Evolutionary conservation across 2,888 invertebrate genomes (phyloP).

Genomic region (Morpho deidamia): DNA sequence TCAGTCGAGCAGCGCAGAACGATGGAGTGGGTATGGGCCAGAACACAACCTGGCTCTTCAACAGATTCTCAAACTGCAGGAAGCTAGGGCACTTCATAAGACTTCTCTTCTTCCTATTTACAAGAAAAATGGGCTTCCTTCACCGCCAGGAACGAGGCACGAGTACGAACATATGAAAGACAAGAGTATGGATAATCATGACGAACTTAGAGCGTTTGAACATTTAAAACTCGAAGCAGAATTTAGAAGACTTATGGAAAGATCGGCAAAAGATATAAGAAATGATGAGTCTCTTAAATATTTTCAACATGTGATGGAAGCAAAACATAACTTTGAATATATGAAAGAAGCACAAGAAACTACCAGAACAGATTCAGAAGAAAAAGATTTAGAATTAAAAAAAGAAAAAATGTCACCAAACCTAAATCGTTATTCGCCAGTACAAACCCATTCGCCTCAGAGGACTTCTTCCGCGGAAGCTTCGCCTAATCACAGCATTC

Average conservation of each 20-base stretch:
- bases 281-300: slow-evolving; percentile 64
- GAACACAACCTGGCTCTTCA: slow-evolving; percentile 95
- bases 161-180: slow-evolving; percentile 45
- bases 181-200: slow-evolving; percentile 41
- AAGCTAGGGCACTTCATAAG: slow-evolving; percentile 86
- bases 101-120: slow-evolving; percentile 72
- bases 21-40: slow-evolving; percentile 93
- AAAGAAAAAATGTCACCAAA: slow-evolving; percentile 55
- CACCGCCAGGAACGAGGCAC: slow-evolving; percentile 75
- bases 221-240: slow-evolving; percentile 79
- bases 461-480: slow-evolving; percentile 56
- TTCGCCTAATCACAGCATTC: slow-evolving; percentile 61
- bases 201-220: slow-evolving; percentile 63
- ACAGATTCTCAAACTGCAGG: slow-evolving; percentile 93
- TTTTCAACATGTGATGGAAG: slow-evolving; percentile 69
- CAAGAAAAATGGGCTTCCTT: slow-evolving; percentile 66
- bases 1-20: slow-evolving; percentile 89
- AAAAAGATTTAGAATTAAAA: slow-evolving; percentile 43
- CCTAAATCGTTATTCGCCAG: slow-evolving; percentile 43
- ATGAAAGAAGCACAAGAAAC: slow-evolving; percentile 60
- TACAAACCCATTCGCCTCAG: slow-evolving; percentile 45
- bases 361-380: slow-evolving; percentile 29
- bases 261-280: slow-evolving; percentile 67
- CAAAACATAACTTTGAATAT: slow-evolving; percentile 62
- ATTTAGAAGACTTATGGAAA: slow-evolving; percentile 76